Base-by-base conservation (phyloP, 2,113 vertebrate genomes). In the Eulacestoma nigropectus region DNA sequence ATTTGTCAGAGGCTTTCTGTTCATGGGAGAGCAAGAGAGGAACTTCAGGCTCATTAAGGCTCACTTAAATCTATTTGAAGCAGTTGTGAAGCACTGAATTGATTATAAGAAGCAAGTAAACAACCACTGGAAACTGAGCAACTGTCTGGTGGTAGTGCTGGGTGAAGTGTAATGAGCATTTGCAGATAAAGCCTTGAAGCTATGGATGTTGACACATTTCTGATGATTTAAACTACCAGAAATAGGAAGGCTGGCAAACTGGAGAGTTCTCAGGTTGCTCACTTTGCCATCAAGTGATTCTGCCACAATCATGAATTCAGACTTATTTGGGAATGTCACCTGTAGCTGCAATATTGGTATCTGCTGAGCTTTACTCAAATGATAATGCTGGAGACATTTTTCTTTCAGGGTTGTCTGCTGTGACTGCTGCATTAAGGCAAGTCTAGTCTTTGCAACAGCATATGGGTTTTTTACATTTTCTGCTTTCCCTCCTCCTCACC, bases 381-480 rank as follows among this genome's bases (percentile, higher is more conserved):
- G 7, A 32, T 94, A 75, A 95, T 42, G 11, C 52, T 84, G 46
- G 33, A 15, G 33, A 46, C 37, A 75, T 77, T 70, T 81, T 69
- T 59, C 42, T 90, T 79, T 41, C 84, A 98, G 97, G 21, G 47
- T 97, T 35, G 91, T 97, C 91, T 98, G 97, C 84, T 77, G 56
- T 60, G 87, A 97, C 63, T 98, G 97, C 94, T 97, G 96, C 3
- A 5, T 94, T 73, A 97, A 97, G 97, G 97, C 90, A 97, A 97
- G 88, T 92, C 52, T 76, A 74, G 33, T 77, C 59, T 94, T 92
- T 79, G 69, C 15, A 80, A 64, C 11, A 80, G 26, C 8, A 27
- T 32, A 20, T 32, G 23, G 26, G 7, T 11, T 44, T 47, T 78
- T 47, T 44, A 73, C 8, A 7, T 63, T 74, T 87, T 65, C 18